A percentile compares a stretch with the other conserved stretches of the same genome.
These are phyloP conservation scores for Xyrauchen texanus DNA, from an alignment of 2,113 vertebrate species.

Conservation along the genomic window DNA sequence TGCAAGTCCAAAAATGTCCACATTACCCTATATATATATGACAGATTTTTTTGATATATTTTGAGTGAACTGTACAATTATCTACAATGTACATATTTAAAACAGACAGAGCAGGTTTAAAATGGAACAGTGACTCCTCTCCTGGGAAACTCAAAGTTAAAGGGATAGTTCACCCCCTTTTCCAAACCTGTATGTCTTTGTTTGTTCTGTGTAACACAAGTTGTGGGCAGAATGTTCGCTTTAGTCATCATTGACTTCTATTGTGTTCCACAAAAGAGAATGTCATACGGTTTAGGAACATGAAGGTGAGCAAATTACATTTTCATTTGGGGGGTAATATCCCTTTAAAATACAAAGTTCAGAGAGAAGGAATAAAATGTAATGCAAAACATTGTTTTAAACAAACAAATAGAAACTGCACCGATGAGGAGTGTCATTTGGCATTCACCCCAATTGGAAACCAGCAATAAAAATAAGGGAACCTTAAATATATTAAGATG, in stretches of 20 bases:
- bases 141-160: slow-evolving; percentile 54
- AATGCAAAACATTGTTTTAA: slow-evolving; percentile 56
- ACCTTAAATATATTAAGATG: slow-evolving; percentile 52
- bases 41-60: slow-evolving; percentile 62
- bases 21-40: slow-evolving; percentile 26
- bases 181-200: not conserved
- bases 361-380: slow-evolving; percentile 62
- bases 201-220: too few relatives aligned
- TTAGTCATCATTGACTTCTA: too few relatives aligned
- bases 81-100: slow-evolving; percentile 74
- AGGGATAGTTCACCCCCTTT: not conserved
- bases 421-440: slow-evolving; percentile 67
- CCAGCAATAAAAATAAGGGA: slow-evolving; percentile 56
- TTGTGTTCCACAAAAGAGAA: too few relatives aligned
- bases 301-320: too few relatives aligned
- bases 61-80: slow-evolving; percentile 71
- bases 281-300: too few relatives aligned
- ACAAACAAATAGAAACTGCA: slow-evolving; percentile 67
- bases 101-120: slow-evolving; percentile 65
- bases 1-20: slow-evolving; percentile 67
- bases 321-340: too few relatives aligned
- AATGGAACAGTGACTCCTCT: slow-evolving; percentile 59
- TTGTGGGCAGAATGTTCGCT: too few relatives aligned
- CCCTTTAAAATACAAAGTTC: not conserved
- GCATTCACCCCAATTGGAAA: slow-evolving; percentile 57